A percentile compares a stretch with the other conserved stretches of the same genome.
phyloP scores from a whole-genome alignment of 2,888 invertebrate species.

The Dastarcus helophoroides region DNA sequence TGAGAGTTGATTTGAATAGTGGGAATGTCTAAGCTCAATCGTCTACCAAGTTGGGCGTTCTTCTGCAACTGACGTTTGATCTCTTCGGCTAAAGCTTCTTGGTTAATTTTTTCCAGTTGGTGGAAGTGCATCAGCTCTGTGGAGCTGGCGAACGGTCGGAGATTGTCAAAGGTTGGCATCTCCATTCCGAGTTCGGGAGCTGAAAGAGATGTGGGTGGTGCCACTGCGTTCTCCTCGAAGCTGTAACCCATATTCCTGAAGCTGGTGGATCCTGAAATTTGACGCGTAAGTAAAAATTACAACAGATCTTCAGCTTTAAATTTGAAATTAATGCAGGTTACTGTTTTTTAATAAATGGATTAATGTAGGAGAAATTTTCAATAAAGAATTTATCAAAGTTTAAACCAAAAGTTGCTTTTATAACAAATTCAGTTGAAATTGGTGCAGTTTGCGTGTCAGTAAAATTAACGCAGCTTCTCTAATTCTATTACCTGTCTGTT shows the following conservation, averaged over 20 bases:
- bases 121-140: constrained; percentile 72
- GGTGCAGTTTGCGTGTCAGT: too few relatives aligned
- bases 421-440: too few relatives aligned
- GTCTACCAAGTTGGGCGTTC: constrained; percentile 14
- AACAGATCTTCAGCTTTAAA: too few relatives aligned
- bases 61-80: constrained; percentile 37
- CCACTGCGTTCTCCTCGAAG: constrained; percentile 54
- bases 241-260: constrained; percentile 34
- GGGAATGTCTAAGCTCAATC: constrained; percentile 24
- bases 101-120: constrained; percentile 71
- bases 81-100: constrained; percentile 65
- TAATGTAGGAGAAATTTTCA: too few relatives aligned
- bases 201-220: constrained; percentile 72
- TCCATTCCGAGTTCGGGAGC: constrained; percentile 65
- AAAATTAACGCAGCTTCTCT: too few relatives aligned
- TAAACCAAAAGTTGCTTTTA: too few relatives aligned
- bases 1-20: constrained; percentile 43
- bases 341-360: too few relatives aligned
- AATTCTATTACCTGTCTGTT: constrained; percentile 30
- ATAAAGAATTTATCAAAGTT: too few relatives aligned
- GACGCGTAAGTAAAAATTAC: too few relatives aligned
- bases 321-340: too few relatives aligned
- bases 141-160: constrained; percentile 68
- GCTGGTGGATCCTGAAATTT: too few relatives aligned
- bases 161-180: constrained; percentile 41